Evolutionary conservation across 2,888 invertebrate genomes (phyloP).

Genomic region (Cephus sareptanus): DNA sequence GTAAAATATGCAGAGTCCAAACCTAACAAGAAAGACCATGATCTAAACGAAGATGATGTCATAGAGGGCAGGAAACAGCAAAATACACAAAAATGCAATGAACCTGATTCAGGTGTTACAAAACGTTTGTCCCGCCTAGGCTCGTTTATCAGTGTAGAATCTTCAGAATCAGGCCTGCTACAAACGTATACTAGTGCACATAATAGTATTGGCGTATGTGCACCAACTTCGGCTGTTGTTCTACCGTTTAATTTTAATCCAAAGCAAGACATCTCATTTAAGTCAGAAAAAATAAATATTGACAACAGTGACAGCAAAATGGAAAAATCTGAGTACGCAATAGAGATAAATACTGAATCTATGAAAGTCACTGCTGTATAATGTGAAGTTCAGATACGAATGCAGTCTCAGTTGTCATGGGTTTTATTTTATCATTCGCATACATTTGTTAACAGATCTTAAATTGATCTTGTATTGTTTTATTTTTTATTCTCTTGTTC

Average conservation of each 20-base stretch:
- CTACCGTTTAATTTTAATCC: slow-evolving; percentile 68
- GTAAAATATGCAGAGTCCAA: slow-evolving; percentile 41
- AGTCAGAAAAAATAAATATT: slow-evolving; percentile 13
- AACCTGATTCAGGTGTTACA: slow-evolving; percentile 51
- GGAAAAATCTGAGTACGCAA: slow-evolving; percentile 47
- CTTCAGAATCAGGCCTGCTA: slow-evolving; percentile 36
- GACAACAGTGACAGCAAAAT: slow-evolving; percentile 35
- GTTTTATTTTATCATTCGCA: not conserved
- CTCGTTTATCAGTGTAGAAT: slow-evolving; percentile 68
- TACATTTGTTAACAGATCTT: not conserved
- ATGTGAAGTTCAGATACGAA: slow-evolving; percentile 12
- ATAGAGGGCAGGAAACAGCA: slow-evolving; percentile 46
- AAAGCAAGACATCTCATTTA: slow-evolving; percentile 39
- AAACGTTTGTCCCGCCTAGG: slow-evolving; percentile 68
- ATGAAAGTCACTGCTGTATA: slow-evolving; percentile 59
- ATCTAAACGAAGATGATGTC: slow-evolving; percentile 27
- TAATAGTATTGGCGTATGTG: slow-evolving; percentile 30
- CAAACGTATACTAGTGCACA: slow-evolving; percentile 18
- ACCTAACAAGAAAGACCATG: slow-evolving; percentile 24
- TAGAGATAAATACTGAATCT: slow-evolving; percentile 53
- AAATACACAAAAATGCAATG: slow-evolving; percentile 11
- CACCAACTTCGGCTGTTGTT: slow-evolving; percentile 64
- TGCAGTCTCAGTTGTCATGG: not conserved
- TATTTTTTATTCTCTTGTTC: not conserved
- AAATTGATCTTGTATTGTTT: not conserved